phyloP scores from a whole-genome alignment of 2,888 invertebrate species.

The Spodoptera picta region DNA sequence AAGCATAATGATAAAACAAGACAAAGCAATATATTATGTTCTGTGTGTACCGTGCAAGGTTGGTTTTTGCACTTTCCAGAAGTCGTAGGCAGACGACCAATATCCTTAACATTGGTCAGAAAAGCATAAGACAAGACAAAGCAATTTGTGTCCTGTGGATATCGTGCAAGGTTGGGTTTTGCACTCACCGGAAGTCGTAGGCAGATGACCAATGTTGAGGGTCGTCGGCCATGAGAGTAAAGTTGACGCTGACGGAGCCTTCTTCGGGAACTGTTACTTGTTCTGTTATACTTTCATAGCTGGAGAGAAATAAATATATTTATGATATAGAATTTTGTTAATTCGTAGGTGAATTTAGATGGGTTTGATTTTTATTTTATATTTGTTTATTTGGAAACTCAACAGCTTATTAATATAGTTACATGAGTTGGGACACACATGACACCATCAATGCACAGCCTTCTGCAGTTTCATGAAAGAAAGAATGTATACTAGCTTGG shows the following conservation, averaged over 20 bases:
- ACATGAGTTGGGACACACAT: too few relatives aligned
- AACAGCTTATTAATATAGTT: too few relatives aligned
- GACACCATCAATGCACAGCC: too few relatives aligned
- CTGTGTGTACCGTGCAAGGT: conserved; percentile 29
- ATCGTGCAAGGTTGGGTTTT: conserved; percentile 36
- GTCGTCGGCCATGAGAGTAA: conserved; percentile 94
- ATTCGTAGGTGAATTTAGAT: too few relatives aligned
- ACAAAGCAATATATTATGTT: conserved; percentile 24
- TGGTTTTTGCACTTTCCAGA: conserved; percentile 84
- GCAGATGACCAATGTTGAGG: conserved; percentile 95
- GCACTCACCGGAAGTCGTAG: conserved; percentile 91
- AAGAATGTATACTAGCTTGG: too few relatives aligned
- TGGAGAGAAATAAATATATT: conserved; percentile 57
- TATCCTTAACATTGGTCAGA: conserved; percentile 70
- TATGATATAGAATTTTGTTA: too few relatives aligned
- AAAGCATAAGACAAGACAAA: conserved; percentile 38
- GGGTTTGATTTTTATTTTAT: too few relatives aligned
- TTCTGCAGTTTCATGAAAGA: too few relatives aligned
- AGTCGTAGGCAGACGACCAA: conserved; percentile 95
- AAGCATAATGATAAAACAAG: conserved; percentile 39
- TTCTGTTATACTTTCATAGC: conserved; percentile 90
- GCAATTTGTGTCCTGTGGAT: conserved; percentile 28
- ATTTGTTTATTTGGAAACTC: too few relatives aligned
- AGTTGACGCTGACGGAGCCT: conserved; percentile 91
- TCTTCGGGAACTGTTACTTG: conserved; percentile 89